Base-by-base conservation (phyloP, 2,113 vertebrate genomes). In the Raja brachyura region DNA sequence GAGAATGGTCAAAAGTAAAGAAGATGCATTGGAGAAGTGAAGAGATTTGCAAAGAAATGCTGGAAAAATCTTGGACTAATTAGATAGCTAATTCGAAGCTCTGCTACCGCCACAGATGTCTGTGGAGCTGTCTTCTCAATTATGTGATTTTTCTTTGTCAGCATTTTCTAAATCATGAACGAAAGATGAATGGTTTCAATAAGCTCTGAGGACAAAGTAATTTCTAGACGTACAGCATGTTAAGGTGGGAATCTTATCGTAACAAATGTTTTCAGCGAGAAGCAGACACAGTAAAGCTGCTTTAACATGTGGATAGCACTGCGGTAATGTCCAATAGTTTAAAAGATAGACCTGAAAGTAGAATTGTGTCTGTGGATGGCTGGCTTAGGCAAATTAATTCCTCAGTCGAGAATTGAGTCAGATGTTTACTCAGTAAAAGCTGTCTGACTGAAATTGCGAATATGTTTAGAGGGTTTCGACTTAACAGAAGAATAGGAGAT, bases 341-440 rank as follows among this genome's bases (percentile, higher is more conserved):
- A 73, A 92, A 54, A 73, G 66, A 92, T 92, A 92, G 48, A 70
- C 48, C 20, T 73, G 90, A 39, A 68, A 70, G 22, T 90, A 63
- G 66, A 86, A 90, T 90, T 90, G 68, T 92, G 39, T 92, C 70
- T 74, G 90, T 92, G 90, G 66, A 92, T 90, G 68, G 90, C 48
- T 92, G 90, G 33, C 39, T 73, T 48, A 68, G 39, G 66, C 48
- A 92, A 92, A 92, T 92, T 66, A 92, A 74, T 25, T 92, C 20
- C 90, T 74, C 31, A 63, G 33, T 92, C 33, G 39, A 22, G 39
- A 22, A 54, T 73, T 92, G 39, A 70, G 70, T 92, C 39, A 28
- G 90, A 73, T 54, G 73, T 73, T 73, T 92, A 48, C 63, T 92
- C 68, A 48, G 66, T 33, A 13, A 70, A 54, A 73, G 33, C 9